Evolutionary conservation across 1,140 invertebrate genomes (phyloP).

Genomic region (Ceratoteleas bidentatus): DNA sequence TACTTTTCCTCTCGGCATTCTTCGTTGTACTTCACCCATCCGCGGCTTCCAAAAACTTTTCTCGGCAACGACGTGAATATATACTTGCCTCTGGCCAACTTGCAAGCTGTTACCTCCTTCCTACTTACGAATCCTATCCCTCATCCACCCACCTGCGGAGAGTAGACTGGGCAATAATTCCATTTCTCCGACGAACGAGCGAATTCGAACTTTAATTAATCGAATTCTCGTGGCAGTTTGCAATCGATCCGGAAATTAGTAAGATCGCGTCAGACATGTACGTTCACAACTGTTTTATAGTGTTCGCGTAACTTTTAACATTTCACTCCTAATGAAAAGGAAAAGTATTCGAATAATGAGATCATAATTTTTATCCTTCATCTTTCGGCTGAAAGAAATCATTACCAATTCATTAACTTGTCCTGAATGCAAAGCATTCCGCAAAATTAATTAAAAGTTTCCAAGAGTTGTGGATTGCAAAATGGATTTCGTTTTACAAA

Average conservation of each 20-base stretch:
- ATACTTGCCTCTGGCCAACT: conserved; percentile 69
- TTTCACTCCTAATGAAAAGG: conserved; percentile 30
- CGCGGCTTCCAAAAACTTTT: conserved; percentile 70
- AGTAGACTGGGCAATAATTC: conserved; percentile 74
- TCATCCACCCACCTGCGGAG: conserved; percentile 55
- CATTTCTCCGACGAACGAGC: conserved; percentile 74
- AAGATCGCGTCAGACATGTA: conserved; percentile 66
- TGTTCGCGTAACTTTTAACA: conserved; percentile 44
- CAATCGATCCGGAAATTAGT: conserved; percentile 75
- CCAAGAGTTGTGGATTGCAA: neutral
- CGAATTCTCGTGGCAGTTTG: conserved; percentile 68
- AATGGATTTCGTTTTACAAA: neutral
- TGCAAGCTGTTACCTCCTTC: conserved; percentile 74
- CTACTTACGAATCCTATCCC: conserved; percentile 54
- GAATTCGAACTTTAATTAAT: conserved; percentile 80
- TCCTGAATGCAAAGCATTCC: neutral
- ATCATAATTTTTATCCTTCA: conserved; percentile 16
- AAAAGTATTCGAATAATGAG: conserved; percentile 16
- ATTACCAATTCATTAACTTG: conserved; percentile 15
- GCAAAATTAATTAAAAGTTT: conserved; percentile 17
- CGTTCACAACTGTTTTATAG: conserved; percentile 44
- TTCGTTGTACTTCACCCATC: conserved; percentile 47
- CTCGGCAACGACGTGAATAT: conserved; percentile 67
- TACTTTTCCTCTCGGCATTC: conserved; percentile 48
- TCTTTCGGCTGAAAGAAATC: conserved; percentile 4